Percentiles rank a stretch among this genome's conserved stretches.
Conservation (phyloP, 1,140 invertebrate genomes). For the Drosophila littoralis region DNA sequence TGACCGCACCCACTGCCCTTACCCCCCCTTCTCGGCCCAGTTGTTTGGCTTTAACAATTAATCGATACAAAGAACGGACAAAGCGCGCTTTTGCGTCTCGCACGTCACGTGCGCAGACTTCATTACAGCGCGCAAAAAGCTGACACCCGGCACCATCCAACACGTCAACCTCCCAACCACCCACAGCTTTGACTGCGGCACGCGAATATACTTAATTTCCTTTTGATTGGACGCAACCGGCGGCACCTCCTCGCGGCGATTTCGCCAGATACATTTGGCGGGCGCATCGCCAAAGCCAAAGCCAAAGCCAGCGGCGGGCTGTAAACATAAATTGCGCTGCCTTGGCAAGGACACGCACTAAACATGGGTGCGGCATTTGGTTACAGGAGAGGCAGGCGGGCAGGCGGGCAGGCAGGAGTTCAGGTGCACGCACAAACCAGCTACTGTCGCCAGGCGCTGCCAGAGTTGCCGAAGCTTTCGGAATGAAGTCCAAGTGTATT, state of each 20-base stretch:
- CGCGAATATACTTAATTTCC: constrained; percentile 76
- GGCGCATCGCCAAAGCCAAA: constrained; percentile 50
- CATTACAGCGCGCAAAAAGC: constrained; percentile 13
- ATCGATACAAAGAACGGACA: constrained; percentile 62
- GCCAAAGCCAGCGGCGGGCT: constrained; percentile 33
- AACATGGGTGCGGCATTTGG: constrained; percentile 1
- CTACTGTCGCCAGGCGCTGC: neutral
- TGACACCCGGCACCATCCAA: neutral
- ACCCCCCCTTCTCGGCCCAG: neutral
- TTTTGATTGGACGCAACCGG: constrained; percentile 60
- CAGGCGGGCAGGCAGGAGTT: neutral
- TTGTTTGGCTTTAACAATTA: constrained; percentile 67
- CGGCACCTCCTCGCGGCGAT: constrained; percentile 48
- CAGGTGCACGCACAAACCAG: constrained; percentile 29
- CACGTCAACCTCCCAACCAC: neutral
- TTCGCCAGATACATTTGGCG: constrained; percentile 60
- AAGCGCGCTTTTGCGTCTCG: constrained; percentile 29
- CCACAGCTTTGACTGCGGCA: constrained; percentile 32
- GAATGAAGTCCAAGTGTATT: neutral
- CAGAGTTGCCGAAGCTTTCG: too few species aligned
- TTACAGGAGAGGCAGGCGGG: neutral
- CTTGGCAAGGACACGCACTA: constrained; percentile 60
- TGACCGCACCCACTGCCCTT: neutral
- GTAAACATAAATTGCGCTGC: constrained; percentile 72
- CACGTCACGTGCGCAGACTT: constrained; percentile 40